These are phyloP conservation scores for Blomia tropicalis DNA, from an alignment of 2,888 invertebrate genomes.

Conservation along the genomic window DNA sequence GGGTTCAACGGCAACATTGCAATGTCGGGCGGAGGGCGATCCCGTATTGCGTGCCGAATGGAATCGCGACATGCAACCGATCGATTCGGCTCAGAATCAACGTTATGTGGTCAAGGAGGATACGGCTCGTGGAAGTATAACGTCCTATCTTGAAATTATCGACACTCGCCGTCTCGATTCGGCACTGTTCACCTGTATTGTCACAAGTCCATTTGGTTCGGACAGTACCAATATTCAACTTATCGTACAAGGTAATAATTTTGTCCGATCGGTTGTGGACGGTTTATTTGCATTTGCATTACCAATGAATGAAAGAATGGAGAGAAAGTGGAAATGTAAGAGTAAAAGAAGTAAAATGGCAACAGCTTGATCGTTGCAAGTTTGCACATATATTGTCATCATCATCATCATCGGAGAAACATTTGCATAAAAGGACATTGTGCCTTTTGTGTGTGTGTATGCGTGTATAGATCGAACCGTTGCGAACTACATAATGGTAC, in stretches of 20 bases:
- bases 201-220: conserved; percentile 63
- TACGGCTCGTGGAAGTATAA: conserved; percentile 14
- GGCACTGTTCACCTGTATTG: conserved; percentile 44
- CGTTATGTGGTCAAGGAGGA: conserved; percentile 16
- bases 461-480: no score
- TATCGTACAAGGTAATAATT: conserved; percentile 25
- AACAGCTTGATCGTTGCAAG: not conserved
- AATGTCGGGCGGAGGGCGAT: conserved; percentile 24
- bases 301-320: not conserved
- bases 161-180: conserved; percentile 35
- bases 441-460: no score
- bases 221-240: conserved; percentile 27
- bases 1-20: conserved; percentile 5
- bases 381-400: not conserved
- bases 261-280: no score
- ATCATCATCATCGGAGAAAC: no score
- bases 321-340: not conserved
- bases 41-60: conserved; percentile 23
- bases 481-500: no score
- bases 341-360: not conserved
- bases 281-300: no score
- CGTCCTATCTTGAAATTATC: conserved; percentile 21
- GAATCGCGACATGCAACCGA: conserved; percentile 25
- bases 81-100: conserved; percentile 10
- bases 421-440: no score